Conservation (phyloP, 2,888 invertebrate genomes). For the Caenorhabditis virilis region DNA sequence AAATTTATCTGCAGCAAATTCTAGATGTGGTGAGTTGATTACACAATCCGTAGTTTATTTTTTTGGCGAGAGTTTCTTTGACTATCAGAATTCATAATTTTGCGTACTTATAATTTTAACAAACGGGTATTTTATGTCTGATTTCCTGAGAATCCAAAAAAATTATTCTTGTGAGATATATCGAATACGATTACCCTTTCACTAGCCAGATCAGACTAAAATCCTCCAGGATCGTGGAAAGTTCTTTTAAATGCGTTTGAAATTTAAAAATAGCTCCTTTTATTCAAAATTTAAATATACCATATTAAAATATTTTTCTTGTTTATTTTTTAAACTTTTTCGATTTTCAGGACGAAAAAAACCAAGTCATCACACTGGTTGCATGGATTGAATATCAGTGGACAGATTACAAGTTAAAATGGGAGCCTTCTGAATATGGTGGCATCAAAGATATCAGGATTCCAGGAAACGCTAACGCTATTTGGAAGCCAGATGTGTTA, state of each 20-base stretch:
- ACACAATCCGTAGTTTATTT: slow-evolving; percentile 1
- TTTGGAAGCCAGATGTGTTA: slow-evolving; percentile 58
- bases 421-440: slow-evolving; percentile 58
- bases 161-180: no score
- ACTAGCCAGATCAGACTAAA: no score
- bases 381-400: slow-evolving; percentile 62
- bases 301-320: no score
- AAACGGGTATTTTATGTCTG: no score
- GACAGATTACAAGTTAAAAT: slow-evolving; percentile 60
- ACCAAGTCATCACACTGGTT: slow-evolving; percentile 58
- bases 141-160: slow-evolving; percentile 2
- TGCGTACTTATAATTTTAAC: no score
- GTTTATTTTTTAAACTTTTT: background rate
- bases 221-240: no score
- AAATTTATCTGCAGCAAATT: slow-evolving; percentile 59
- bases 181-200: no score
- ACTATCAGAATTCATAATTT: no score
- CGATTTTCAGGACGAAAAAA: slow-evolving; percentile 55
- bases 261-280: no score
- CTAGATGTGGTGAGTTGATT: slow-evolving; percentile 49
- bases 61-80: background rate
- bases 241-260: no score
- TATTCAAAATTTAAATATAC: no score
- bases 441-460: slow-evolving; percentile 57
- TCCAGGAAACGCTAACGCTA: slow-evolving; percentile 53